Evolutionary conservation across 2,888 invertebrate species (phyloP).

Genomic region (Chelonus formosanus): DNA sequence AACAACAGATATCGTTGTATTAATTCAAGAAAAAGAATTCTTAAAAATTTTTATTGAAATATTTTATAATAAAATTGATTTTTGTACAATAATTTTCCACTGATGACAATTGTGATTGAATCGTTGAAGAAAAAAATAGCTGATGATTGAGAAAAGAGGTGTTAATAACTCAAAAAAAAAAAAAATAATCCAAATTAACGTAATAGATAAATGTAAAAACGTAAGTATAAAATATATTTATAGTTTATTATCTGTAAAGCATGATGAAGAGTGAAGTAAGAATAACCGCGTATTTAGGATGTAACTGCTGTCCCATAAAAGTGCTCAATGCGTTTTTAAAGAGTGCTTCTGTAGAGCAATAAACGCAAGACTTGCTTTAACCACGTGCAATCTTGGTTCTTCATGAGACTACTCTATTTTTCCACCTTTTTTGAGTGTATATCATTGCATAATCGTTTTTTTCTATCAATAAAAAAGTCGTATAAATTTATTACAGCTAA

Average conservation of each 20-base stretch:
- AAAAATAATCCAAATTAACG: not conserved
- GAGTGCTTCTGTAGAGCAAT: slow-evolving; percentile 59
- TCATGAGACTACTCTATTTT: slow-evolving; percentile 28
- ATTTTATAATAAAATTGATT: too few species aligned
- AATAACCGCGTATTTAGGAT: slow-evolving; percentile 51
- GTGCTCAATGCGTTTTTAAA: slow-evolving; percentile 63
- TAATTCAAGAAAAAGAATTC: too few species aligned
- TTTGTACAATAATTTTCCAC: too few species aligned
- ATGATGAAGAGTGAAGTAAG: slow-evolving; percentile 27
- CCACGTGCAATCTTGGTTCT: slow-evolving; percentile 49
- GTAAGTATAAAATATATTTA: slow-evolving; percentile 12
- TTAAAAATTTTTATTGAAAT: too few species aligned
- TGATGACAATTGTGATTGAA: too few species aligned
- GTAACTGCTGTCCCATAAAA: slow-evolving; percentile 62
- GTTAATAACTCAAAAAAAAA: too few species aligned
- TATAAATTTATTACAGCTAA: not conserved
- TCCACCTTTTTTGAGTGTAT: slow-evolving; percentile 17
- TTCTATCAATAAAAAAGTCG: not conserved
- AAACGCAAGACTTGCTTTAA: slow-evolving; percentile 53
- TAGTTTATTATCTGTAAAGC: slow-evolving; percentile 1
- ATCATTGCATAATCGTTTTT: slow-evolving; percentile 34
- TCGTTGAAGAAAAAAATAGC: too few species aligned
- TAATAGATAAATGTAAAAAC: slow-evolving; percentile 8
- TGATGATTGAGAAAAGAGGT: too few species aligned
- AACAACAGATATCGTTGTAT: too few species aligned